Conservation (phyloP, 2,888 invertebrate genomes). For the Ernsta delagoae region DNA sequence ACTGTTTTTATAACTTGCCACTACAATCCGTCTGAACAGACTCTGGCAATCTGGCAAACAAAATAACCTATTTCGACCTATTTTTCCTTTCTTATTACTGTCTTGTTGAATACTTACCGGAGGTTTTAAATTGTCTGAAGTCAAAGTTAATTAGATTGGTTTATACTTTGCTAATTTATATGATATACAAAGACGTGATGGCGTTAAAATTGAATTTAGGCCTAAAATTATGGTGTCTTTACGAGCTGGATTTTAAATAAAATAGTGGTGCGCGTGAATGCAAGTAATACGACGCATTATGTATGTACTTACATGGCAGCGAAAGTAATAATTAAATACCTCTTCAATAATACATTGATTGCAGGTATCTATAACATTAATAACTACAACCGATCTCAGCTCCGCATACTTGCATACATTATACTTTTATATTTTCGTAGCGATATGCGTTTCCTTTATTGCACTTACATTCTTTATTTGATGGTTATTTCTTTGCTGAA, state of each 20-base stretch:
- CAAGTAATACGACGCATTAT: not conserved
- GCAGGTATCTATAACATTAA: conserved; percentile 28
- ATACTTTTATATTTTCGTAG: conserved; percentile 25
- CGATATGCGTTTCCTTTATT: not conserved
- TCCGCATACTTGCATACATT: conserved; percentile 33
- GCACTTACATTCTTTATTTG: too few species aligned
- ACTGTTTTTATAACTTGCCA: not conserved
- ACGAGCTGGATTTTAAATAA: too few species aligned
- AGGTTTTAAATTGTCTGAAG: too few species aligned
- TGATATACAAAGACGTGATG: too few species aligned
- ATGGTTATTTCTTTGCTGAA: too few species aligned
- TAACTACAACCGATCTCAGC: conserved; percentile 12
- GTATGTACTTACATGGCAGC: conserved; percentile 21
- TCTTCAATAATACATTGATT: conserved; percentile 24
- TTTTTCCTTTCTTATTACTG: too few species aligned
- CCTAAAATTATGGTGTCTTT: not conserved
- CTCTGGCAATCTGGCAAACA: too few species aligned
- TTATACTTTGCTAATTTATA: too few species aligned
- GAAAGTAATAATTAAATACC: conserved; percentile 28
- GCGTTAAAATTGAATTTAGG: not conserved
- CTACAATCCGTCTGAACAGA: conserved; percentile 2
- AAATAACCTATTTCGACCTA: too few species aligned
- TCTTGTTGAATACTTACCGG: too few species aligned
- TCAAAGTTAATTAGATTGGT: too few species aligned
- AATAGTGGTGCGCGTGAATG: not conserved